Evolutionary conservation across 1,140 invertebrate genomes (phyloP).

Genomic region (Drosophila eugracilis): DNA sequence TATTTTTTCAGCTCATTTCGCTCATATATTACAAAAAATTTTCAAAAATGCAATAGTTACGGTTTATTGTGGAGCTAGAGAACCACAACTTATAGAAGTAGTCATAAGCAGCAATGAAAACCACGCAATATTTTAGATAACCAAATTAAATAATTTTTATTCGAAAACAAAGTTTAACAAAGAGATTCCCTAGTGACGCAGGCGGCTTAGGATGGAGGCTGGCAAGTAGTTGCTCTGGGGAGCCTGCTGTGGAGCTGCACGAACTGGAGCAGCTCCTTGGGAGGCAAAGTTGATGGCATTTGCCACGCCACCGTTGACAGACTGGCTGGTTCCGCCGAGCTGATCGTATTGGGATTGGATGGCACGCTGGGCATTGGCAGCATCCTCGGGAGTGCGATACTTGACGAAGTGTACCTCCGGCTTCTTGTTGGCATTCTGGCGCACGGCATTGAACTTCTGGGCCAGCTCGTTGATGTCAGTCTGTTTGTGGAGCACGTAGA

Average conservation of each 20-base stretch:
- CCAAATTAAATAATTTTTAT: conserved; percentile 37
- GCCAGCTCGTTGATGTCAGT: conserved; percentile 68
- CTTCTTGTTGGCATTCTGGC: conserved; percentile 57
- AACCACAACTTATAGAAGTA: no score
- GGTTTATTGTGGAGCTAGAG: no score
- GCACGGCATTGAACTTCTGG: conserved; percentile 70
- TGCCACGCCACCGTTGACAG: conserved; percentile 72
- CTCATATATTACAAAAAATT: no score
- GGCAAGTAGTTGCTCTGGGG: conserved; percentile 69
- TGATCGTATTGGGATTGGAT: conserved; percentile 76
- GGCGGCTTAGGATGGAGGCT: conserved; percentile 66
- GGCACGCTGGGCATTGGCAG: conserved; percentile 66
- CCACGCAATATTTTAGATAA: not conserved
- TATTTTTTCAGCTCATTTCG: no score
- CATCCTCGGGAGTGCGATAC: conserved; percentile 76
- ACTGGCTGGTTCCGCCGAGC: conserved; percentile 67
- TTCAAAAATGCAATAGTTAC: no score
- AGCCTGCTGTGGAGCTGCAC: conserved; percentile 14
- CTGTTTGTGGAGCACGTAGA: conserved; percentile 76
- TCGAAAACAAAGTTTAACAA: conserved; percentile 32
- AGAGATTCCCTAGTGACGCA: conserved; percentile 45
- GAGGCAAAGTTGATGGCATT: conserved; percentile 80
- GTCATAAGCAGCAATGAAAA: not conserved
- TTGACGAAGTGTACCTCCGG: conserved; percentile 81
- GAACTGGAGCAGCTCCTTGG: conserved; percentile 42